These are phyloP conservation scores for Laodelphax striatellus DNA, from an alignment of 1,140 invertebrate species.

Conservation along the genomic window DNA sequence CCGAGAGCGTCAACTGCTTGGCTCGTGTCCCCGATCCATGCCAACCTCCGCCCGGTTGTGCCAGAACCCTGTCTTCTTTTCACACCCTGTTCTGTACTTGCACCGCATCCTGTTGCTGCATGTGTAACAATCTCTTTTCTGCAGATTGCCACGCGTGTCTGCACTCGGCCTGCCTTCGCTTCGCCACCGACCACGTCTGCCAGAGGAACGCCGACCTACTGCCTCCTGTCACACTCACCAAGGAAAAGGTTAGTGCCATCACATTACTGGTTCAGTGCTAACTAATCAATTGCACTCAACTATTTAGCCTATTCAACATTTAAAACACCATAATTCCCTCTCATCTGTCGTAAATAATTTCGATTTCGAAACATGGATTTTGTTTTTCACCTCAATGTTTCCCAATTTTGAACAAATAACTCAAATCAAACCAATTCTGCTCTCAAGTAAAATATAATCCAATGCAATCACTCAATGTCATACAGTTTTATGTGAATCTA, in stretches of 20 bases:
- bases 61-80: constrained; percentile 38
- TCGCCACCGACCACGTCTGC: constrained; percentile 40
- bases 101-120: constrained; percentile 40
- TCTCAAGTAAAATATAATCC: no score
- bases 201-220: constrained; percentile 41
- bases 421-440: no score
- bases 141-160: constrained; percentile 54
- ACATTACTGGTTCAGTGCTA: no score
- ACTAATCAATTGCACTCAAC: no score
- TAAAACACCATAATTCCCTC: no score
- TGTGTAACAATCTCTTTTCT: constrained; percentile 46
- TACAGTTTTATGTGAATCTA: no score
- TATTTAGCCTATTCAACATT: no score
- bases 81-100: constrained; percentile 42
- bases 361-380: no score
- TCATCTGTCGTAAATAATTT: no score
- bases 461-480: no score
- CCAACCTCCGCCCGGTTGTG: constrained; percentile 32
- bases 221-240: constrained; percentile 38
- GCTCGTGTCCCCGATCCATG: constrained; percentile 7
- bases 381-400: no score
- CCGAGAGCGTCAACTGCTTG: constrained; percentile 27
- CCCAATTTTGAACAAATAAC: no score
- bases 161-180: constrained; percentile 46
- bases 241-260: constrained; percentile 37